These are phyloP conservation scores for Himalopsyche tibetana DNA, from an alignment of 2,888 invertebrate species.

Conservation along the genomic window DNA sequence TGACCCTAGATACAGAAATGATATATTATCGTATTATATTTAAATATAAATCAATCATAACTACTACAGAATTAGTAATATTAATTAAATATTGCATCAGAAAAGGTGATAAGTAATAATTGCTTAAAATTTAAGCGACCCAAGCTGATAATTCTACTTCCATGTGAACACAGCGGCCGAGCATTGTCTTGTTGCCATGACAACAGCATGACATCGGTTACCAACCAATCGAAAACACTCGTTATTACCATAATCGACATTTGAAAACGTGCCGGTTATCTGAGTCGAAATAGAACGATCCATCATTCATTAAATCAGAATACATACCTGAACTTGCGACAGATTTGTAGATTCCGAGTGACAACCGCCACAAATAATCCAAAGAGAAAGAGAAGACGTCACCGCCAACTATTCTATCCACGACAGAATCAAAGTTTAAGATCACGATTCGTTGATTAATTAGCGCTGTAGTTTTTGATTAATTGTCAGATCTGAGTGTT, in stretches of 20 bases:
- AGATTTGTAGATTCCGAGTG: background rate
- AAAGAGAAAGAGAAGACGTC: conserved; percentile 1
- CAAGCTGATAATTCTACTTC: background rate
- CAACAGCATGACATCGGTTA: conserved; percentile 5
- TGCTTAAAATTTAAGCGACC: background rate
- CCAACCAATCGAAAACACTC: conserved; percentile 27
- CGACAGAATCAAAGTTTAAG: background rate
- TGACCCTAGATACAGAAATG: background rate
- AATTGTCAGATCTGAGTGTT: background rate
- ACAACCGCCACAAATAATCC: conserved; percentile 8
- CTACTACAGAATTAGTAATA: background rate
- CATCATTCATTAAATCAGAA: background rate
- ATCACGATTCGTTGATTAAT: conserved; percentile 26
- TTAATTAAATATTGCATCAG: conserved; percentile 22
- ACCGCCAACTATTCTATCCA: background rate
- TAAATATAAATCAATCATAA: background rate
- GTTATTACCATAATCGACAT: background rate
- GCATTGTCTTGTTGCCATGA: conserved; percentile 3
- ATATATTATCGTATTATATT: background rate
- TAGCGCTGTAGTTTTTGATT: conserved; percentile 17
- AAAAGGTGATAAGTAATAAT: conserved; percentile 27
- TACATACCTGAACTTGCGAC: conserved; percentile 27
- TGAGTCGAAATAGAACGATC: background rate
- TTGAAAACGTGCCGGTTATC: background rate
- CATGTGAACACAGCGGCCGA: background rate